Evolutionary conservation across 1,140 invertebrate species (phyloP).

Genomic region (Pentalonia nigronervosa): DNA sequence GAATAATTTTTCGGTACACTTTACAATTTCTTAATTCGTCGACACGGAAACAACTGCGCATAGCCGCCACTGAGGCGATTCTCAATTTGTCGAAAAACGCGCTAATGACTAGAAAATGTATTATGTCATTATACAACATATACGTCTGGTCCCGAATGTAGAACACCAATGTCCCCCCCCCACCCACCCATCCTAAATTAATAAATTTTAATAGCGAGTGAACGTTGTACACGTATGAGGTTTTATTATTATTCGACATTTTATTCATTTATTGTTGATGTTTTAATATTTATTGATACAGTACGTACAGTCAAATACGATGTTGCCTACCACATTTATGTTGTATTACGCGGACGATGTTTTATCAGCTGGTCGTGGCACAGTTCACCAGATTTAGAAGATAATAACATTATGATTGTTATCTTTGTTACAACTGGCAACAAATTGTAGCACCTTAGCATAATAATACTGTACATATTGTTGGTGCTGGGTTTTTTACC

Average conservation of each 20-base stretch:
- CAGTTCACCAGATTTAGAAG: neutral
- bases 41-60: neutral
- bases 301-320: neutral
- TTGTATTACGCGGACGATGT: neutral
- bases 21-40: too few species aligned
- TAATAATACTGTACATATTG: neutral
- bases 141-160: neutral
- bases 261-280: neutral
- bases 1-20: too few species aligned
- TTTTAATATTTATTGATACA: neutral
- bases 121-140: neutral
- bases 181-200: neutral
- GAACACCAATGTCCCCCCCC: neutral
- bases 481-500: neutral
- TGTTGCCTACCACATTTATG: neutral
- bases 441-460: neutral
- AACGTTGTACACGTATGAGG: neutral
- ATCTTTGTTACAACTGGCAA: constrained; percentile 6
- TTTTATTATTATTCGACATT: neutral
- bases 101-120: neutral
- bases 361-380: neutral
- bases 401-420: neutral
- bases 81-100: neutral
- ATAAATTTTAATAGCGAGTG: neutral
- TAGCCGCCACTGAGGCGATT: neutral